Conservation (phyloP, 2,888 invertebrate genomes). For the Heliconius hortense region DNA sequence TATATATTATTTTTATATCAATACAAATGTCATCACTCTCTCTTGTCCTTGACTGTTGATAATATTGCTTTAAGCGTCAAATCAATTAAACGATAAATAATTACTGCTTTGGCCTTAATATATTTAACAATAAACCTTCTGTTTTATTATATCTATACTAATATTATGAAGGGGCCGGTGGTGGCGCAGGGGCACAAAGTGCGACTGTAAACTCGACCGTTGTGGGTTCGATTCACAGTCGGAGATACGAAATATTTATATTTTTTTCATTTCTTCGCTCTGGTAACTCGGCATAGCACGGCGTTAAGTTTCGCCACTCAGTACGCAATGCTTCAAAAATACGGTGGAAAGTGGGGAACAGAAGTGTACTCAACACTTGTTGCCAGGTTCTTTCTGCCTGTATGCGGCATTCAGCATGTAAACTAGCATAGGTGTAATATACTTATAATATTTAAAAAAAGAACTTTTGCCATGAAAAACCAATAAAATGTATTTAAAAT, state of each 20-base stretch:
- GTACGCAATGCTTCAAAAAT: too few relatives aligned
- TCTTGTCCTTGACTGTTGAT: conserved; percentile 40
- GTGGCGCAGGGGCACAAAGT: too few relatives aligned
- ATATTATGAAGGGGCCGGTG: too few relatives aligned
- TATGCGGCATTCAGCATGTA: too few relatives aligned
- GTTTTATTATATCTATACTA: neutral
- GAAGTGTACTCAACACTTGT: neutral
- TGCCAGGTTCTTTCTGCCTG: neutral
- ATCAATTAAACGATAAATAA: conserved; percentile 34
- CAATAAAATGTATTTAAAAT: neutral
- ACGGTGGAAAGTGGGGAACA: neutral
- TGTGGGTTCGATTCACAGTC: neutral
- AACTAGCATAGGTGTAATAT: too few relatives aligned
- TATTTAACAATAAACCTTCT: conserved; percentile 16
- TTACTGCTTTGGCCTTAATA: conserved; percentile 23
- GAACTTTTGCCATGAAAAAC: too few relatives aligned
- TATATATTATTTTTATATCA: neutral
- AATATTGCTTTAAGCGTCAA: conserved; percentile 38
- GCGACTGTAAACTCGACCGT: neutral
- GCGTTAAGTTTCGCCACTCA: too few relatives aligned
- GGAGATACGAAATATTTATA: neutral
- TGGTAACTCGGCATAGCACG: neutral
- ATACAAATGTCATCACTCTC: conserved; percentile 43
- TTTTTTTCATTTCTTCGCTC: neutral
- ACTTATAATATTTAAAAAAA: too few relatives aligned